These are phyloP conservation scores for Pica pica DNA, from an alignment of 2,113 vertebrate species.

Conservation along the genomic window DNA sequence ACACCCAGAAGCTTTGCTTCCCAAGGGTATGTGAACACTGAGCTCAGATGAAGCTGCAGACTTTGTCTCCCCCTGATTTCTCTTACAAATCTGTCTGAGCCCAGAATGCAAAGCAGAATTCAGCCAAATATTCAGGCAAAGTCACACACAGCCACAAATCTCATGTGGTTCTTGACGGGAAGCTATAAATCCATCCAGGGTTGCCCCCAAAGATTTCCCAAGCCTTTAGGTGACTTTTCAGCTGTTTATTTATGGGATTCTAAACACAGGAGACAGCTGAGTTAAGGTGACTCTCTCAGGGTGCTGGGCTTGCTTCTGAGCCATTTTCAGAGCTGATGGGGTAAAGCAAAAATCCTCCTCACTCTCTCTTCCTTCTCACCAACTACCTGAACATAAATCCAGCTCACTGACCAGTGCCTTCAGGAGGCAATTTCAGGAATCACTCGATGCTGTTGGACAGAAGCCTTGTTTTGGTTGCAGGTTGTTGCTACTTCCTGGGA, in stretches of 20 bases:
- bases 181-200: neutral
- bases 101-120: neutral
- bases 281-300: neutral
- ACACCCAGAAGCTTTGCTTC: neutral
- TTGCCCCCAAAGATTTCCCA: neutral
- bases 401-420: neutral
- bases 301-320: neutral
- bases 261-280: neutral
- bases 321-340: neutral
- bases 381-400: neutral
- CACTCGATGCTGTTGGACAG: neutral
- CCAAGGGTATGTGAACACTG: neutral
- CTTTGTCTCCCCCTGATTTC: neutral
- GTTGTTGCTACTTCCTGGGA: neutral
- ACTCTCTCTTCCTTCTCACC: neutral
- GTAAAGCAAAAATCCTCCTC: neutral
- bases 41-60: neutral
- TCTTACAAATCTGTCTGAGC: neutral
- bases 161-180: neutral
- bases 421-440: neutral
- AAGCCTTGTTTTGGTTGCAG: neutral
- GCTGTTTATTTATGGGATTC: neutral
- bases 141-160: neutral
- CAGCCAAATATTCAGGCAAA: neutral
- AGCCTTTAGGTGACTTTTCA: neutral